Base-by-base conservation (phyloP, 2,797 vertebrate genomes). In the Lutjanus argentimaculatus region DNA sequence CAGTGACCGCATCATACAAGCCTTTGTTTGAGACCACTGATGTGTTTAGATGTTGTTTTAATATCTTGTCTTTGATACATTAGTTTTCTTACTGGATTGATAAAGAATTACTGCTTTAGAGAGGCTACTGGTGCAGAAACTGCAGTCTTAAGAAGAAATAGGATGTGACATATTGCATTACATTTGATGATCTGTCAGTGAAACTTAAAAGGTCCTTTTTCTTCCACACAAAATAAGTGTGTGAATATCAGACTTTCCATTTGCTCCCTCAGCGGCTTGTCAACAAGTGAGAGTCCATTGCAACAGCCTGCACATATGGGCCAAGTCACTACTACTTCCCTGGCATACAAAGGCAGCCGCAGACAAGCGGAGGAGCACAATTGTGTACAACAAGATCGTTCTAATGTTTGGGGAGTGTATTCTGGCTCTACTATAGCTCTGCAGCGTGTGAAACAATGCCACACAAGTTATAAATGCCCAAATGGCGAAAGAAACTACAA, bases 251-350 rank as follows among this genome's bases (percentile, higher is more conserved):
- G 66, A 70, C 61, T 58, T 87, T 73, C 30, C 30, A 42, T 72
- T 79, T 74, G 49, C 63, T 85, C 70, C 63, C 55, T 79, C 17
- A 55, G 84, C 75, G 64, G 53, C 76, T 53, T 77, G 80, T 89
- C 85, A 91, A 88, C 89, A 90, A 75, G 79, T 83, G 65, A 85
- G 82, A 58, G 73, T 88, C 81, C 22, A 56, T 56, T 64, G 49
- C 73, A 86, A 49, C 61, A 64, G 62, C 51, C 16, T 58, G 75
- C 16, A 3, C 63, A 79, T 68, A 67, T 58, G 63, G 53, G 80
- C 71, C 53, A 75, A 83, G 56, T 67, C 64, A 78, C 40, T 25
- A 13, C 25, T 66, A 56, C 49, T 75, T 66, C 48, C 22, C 8
- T n/a, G 1, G 11, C 56, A 67, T 59, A 72, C 67, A 68, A 79